Base-by-base conservation (phyloP, 1,140 invertebrate genomes). In the Saccostrea glomerata region DNA sequence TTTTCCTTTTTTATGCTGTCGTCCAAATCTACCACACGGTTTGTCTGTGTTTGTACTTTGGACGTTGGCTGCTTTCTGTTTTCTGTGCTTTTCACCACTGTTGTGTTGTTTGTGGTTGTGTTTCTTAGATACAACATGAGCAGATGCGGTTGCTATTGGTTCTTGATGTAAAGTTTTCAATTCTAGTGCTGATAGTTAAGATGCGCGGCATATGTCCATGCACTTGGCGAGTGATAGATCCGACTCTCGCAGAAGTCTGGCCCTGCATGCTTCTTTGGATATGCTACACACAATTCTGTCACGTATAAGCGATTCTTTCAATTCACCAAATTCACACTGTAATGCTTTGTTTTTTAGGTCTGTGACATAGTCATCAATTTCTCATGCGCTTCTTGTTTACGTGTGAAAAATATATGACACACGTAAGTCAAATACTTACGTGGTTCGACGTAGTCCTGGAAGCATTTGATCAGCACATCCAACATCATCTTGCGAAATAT, bases 241-340 rank as follows among this genome's bases (percentile, higher is more conserved):
- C 6, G 40, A 15, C 55, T 85, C 83, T 7, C 36, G 83, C 7
- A 85, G 56, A n/a, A 85, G 56, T 20, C 83, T 36, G 20, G 40
- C 56, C 6, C 83, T 36, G 55, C 83, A 85, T 17, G 83, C 17
- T 55, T 85, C 83, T 5, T 55, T 54, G 13, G 20, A 54, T 20
- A 85, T 85, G 13, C 83, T 47, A 85, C 47, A 85, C 83, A 85
- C 83, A 6, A 85, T 85, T 17, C 83, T 36, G 55, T 85, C 83
- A 6, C 25, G 5, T 7, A 85, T 85, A 5, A 85, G 25, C 4
- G 13, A 25, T 20, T 55, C 56, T 58, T 77, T 83, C 30, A 20
- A 55, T 83, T 60, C 23, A 73, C 82, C 17, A 87, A 23, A 58
- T 87, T 87, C 56, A 58, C 56, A 25, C 73, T 36, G 30, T 36